Base-by-base conservation (phyloP, 2,888 invertebrate species). In the Anoplius nigerrimus region DNA sequence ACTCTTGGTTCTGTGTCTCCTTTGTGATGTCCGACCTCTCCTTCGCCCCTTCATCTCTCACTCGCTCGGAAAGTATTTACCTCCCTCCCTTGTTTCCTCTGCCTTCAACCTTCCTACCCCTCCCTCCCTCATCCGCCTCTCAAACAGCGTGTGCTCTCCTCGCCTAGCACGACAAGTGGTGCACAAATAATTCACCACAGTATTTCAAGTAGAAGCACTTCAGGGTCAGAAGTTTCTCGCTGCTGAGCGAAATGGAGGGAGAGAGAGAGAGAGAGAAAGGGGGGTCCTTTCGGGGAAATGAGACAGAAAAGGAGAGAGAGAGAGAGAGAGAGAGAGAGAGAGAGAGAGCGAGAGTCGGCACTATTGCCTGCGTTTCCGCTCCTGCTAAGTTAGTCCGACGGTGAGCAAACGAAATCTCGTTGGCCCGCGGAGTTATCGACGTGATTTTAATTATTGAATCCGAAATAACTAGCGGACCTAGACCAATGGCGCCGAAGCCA, bases 171-270 rank as follows among this genome's bases (percentile, higher is more conserved):
- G 51, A 24, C 66, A 43, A 66, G 61, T 62, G 51, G 66, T n/a
- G 34, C 61, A 67, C 65, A 53, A 74, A 71, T 71, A 71, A 74
- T 74, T 71, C 58, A 71, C 15, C 11, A 20, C 18, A 22, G n/a
- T 68, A 63, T 71, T 62, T 63, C 62, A 45, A 54, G 59, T 52
- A 59, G 64, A 64, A 71, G 60, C 66, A 60, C 66, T 66, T 63
- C 51, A 34, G 21, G 51, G 59, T 54, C 4, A 27, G 24, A 45
- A 63, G 51, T 63, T 66, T 46, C 48, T 34, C 52, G 53, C 24
- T 24, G 15, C 22, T 3, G 22, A 24, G 53, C 21, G 24, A 53
- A 53, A 22, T 24, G 11, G 22, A 24, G 53, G 21, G 53, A 53
- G 42, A 0, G 42, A 54, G 24, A 42, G 55, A 6, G 55, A 55